Base-by-base conservation (phyloP, 2,888 invertebrate genomes). In the Harpalus rubripes region DNA sequence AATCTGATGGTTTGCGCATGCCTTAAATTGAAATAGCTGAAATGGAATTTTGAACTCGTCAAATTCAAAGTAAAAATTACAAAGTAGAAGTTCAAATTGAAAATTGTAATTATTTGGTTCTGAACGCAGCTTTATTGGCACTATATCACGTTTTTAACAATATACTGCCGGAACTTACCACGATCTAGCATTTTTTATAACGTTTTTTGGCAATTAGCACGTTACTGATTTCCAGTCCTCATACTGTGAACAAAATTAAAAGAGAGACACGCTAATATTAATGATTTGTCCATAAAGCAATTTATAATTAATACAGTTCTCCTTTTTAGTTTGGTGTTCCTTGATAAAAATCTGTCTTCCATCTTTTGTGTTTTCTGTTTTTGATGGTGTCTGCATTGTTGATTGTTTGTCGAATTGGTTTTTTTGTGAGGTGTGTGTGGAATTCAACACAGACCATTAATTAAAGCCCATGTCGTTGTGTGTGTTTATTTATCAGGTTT, bases 401-500 rank as follows among this genome's bases (percentile, higher is more conserved):
- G 44, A 52, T 52, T 52, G 44, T 52, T 52, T 52, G 44, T 52
- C 44, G 44, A 52, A 52, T 12, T 8, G 10, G 44, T 52, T 52
- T 52, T 52, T 52, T 52, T 52, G 44, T 52, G 44, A 52, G 44
- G 44, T 52, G 44, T 52, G 44, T 52, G 44, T 52, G 44, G 44
- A 52, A 52, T 52, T 52, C 44, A 52, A 52, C 44, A 52, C 44
- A 52, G 44, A 52, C 44, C 68, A 68, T 68, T 68, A 68, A 68
- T 68, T 68, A 68, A 63, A 63, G 63, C 26, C 41, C 68, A 15
- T 68, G 32, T 32, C 68, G 68, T 74, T 74, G 41, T 74, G 41
- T 74, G 44, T 44, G 72, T 74, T 74, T 74, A 74, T 74, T 74
- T 74, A 74, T 74, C 72, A 44, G 72, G 72, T 74, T 74, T 74